These are phyloP conservation scores for Drosophila atroscutellata DNA, from an alignment of 2,888 invertebrate genomes.

Conservation along the genomic window DNA sequence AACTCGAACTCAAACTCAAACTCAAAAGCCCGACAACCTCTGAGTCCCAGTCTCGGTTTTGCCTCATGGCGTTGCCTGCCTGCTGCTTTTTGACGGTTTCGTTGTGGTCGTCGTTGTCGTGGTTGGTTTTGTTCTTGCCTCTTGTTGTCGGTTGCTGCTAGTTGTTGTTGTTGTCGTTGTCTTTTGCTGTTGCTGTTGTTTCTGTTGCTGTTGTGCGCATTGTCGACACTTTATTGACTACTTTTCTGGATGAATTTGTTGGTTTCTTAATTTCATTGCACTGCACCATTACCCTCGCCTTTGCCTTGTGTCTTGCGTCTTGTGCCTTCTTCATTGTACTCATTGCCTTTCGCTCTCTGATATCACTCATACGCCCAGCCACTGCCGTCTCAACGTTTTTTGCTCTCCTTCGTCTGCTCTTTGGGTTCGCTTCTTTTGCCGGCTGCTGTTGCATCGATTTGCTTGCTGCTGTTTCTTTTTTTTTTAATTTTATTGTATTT, in stretches of 20 bases:
- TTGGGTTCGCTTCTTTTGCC: constrained; percentile 56
- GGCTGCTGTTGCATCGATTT: constrained; percentile 74
- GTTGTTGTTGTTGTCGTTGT: constrained; percentile 33
- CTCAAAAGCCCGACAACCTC: constrained; percentile 26
- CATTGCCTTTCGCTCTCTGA: constrained; percentile 36
- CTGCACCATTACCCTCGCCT: constrained; percentile 52
- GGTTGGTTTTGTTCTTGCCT: constrained; percentile 43
- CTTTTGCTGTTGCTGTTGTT: constrained; percentile 26
- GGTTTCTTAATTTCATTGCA: constrained; percentile 80
- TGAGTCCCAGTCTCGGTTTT: constrained; percentile 23
- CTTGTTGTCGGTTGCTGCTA: constrained; percentile 38
- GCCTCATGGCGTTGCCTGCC: constrained; percentile 62
- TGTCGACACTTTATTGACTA: constrained; percentile 83
- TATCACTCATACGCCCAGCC: constrained; percentile 79
- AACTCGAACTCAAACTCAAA: constrained; percentile 25
- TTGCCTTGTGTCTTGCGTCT: constrained; percentile 2
- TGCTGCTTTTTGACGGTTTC: constrained; percentile 80
- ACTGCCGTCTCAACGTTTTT: constrained; percentile 24
- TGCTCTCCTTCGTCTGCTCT: constrained; percentile 35
- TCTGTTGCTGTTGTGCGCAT: constrained; percentile 69
- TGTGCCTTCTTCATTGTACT: constrained; percentile 40
- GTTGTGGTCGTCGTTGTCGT: constrained; percentile 55
- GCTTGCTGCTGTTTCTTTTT: constrained; percentile 52
- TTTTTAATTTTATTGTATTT: constrained; percentile 74
- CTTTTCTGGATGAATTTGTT: constrained; percentile 83